Evolutionary conservation across 2,888 invertebrate genomes (phyloP), one percentile per base, ranked within the genome.

Genomic region (Priocnemis perturbator): DNA sequence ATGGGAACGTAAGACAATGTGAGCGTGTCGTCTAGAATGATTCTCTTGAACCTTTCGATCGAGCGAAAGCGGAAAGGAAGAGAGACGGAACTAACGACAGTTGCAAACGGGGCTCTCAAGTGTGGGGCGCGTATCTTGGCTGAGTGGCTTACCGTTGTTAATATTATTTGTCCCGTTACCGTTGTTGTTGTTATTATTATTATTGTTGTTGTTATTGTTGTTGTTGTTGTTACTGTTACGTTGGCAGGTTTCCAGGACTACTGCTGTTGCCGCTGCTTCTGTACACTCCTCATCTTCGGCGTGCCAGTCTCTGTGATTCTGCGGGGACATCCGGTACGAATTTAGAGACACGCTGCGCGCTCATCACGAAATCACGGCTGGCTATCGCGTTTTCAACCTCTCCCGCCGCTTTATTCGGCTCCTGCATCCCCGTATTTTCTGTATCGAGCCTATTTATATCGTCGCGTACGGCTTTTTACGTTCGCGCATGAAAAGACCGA

Each of bases 201-300:
- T 72, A 55, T 76, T 85, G 76, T 85, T 85, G 79, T 83, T 85
- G 73, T 82, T 86, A 76, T 83, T 83, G 65, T 81, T 81, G 84
- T 83, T 85, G 81, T 79, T 84, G 81, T 83, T 83, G 83, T 83
- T 87, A 81, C 80, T 86, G 82, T 85, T 86, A 73, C 87, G 88
- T 72, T 88, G 89, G 85, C 89, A 86, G 81, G 85, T 83, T 83
- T 89, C 89, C 86, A 88, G 78, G 82, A 86, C 88, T 89, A 89
- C 85, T 86, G 84, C 78, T 79, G 81, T 78, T 74, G 83, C 71
- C 69, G 82, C 82, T 83, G 85, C 79, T 77, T 88, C 88, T 80
- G 85, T 85, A 74, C 88, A 88, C 82, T 89, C 89, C 78, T 89
- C 89, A 89, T 89, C 88, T 85, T 89, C 88, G 80, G 83, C 83